Conservation (phyloP, 1,140 invertebrate genomes). For the Drosophila repletoides region DNA sequence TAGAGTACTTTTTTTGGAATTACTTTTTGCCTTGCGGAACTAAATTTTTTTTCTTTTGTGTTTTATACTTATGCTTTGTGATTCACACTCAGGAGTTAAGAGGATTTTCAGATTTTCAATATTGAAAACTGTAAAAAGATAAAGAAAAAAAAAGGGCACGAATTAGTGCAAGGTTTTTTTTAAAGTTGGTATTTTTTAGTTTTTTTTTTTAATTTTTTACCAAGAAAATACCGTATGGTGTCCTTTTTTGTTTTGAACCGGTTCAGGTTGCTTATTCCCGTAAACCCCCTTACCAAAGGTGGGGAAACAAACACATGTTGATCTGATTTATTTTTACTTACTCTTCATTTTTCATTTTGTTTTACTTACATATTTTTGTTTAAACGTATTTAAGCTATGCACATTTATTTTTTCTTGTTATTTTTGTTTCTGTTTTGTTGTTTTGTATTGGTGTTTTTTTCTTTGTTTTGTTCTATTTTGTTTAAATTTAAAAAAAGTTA, state of each 20-base stretch:
- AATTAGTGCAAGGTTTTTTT: conserved; percentile 61
- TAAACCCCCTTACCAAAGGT: conserved; percentile 77
- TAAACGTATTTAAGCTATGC: conserved; percentile 74
- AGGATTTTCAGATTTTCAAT: conserved; percentile 64
- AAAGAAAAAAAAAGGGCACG: conserved; percentile 71
- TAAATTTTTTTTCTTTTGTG: conserved; percentile 33
- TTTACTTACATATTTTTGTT: conserved; percentile 74
- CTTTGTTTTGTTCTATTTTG: not conserved
- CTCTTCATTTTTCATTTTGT: conserved; percentile 76
- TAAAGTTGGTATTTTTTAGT: conserved; percentile 13
- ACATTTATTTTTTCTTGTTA: conserved; percentile 49
- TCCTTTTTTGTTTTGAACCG: conserved; percentile 4
- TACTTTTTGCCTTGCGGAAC: conserved; percentile 30
- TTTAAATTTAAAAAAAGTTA: conserved; percentile 16
- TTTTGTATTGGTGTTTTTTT: not conserved
- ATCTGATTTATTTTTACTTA: conserved; percentile 77
- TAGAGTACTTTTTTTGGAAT: conserved; percentile 24
- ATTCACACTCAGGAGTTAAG: conserved; percentile 29
- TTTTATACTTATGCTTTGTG: conserved; percentile 55
- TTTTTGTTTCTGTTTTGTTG: conserved; percentile 20
- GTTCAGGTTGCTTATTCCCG: conserved; percentile 42
- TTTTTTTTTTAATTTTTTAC: conserved; percentile 12
- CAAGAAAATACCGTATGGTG: conserved; percentile 14
- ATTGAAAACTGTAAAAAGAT: conserved; percentile 81
- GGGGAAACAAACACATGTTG: conserved; percentile 74